Percentiles rank a stretch among this genome's conserved stretches.
Evolutionary conservation across 2,113 vertebrate species (phyloP).

Genomic region (Apeltes quadracus): DNA sequence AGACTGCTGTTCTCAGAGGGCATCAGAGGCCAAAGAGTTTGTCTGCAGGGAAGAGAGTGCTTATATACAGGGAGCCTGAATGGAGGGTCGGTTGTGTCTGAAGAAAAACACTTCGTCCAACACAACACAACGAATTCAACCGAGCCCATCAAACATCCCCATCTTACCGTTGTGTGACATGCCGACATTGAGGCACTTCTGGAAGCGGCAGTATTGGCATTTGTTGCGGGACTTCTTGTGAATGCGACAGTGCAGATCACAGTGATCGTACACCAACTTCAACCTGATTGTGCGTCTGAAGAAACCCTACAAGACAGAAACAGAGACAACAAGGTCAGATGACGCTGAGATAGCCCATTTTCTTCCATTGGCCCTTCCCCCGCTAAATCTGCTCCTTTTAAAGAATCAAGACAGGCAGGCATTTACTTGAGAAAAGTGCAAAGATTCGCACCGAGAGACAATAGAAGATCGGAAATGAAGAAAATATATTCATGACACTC

Average conservation of each 20-base stretch:
- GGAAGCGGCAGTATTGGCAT: conserved; percentile 99
- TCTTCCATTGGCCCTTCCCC: not conserved
- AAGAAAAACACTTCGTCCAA: not conserved
- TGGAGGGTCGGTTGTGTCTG: conserved; percentile 14
- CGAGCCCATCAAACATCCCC: not conserved
- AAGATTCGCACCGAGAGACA: not conserved
- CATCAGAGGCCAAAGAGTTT: conserved; percentile 6
- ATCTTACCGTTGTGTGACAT: conserved; percentile 98
- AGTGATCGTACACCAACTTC: conserved; percentile 95
- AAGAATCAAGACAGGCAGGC: not conserved
- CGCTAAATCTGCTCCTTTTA: not conserved
- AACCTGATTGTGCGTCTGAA: conserved; percentile 95
- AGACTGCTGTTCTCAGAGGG: conserved; percentile 19
- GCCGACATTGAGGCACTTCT: conserved; percentile 97
- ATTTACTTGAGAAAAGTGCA: not conserved
- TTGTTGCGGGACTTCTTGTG: conserved; percentile 99
- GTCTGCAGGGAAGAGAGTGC: not conserved
- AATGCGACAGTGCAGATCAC: conserved; percentile 95
- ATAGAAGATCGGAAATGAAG: not conserved
- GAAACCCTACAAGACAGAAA: conserved; percentile 85
- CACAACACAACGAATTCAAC: too few relatives aligned
- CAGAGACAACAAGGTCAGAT: not conserved
- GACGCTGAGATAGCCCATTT: not conserved
- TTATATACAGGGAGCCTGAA: conserved; percentile 31
- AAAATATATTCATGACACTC: not conserved